phyloP scores from a whole-genome alignment of 2,113 vertebrate genomes.

The Picathartes gymnocephalus region DNA sequence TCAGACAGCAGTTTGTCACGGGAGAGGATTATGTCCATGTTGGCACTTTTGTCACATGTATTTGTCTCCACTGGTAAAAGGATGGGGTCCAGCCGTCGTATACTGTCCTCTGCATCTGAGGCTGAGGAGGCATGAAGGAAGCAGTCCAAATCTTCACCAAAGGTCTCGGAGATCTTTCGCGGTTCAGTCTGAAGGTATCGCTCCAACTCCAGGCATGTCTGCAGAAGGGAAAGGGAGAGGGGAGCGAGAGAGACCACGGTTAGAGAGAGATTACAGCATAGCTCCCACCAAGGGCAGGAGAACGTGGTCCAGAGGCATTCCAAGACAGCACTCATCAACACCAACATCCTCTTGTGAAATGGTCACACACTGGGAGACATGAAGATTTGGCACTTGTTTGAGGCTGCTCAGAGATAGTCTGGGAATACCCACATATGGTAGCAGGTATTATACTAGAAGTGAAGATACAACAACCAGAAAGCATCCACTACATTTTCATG shows the following conservation, averaged over 20 bases:
- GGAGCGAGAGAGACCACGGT: conserved; percentile 31
- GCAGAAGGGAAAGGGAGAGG: conserved; percentile 3
- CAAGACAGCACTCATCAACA: background rate
- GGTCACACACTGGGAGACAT: background rate
- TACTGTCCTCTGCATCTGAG: conserved; percentile 82
- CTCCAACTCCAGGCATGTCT: conserved; percentile 97
- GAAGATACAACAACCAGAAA: background rate
- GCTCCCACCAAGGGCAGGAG: background rate
- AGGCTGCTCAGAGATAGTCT: background rate
- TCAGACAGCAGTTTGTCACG: conserved; percentile 80
- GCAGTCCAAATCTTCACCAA: conserved; percentile 90
- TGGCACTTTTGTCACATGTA: conserved; percentile 77
- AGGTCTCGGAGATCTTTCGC: conserved; percentile 88
- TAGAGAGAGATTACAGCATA: background rate
- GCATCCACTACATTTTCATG: background rate
- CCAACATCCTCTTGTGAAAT: background rate
- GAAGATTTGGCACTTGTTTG: background rate
- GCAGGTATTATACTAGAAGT: background rate
- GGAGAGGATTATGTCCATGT: conserved; percentile 78
- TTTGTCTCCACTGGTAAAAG: conserved; percentile 76
- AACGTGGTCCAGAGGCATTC: background rate
- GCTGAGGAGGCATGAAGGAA: conserved; percentile 86
- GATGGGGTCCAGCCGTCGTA: conserved; percentile 79
- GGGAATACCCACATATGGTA: background rate
- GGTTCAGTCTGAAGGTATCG: conserved; percentile 98